These are phyloP conservation scores for Thecocarcelia acutangulata DNA, from an alignment of 2,888 invertebrate species.

Conservation along the genomic window DNA sequence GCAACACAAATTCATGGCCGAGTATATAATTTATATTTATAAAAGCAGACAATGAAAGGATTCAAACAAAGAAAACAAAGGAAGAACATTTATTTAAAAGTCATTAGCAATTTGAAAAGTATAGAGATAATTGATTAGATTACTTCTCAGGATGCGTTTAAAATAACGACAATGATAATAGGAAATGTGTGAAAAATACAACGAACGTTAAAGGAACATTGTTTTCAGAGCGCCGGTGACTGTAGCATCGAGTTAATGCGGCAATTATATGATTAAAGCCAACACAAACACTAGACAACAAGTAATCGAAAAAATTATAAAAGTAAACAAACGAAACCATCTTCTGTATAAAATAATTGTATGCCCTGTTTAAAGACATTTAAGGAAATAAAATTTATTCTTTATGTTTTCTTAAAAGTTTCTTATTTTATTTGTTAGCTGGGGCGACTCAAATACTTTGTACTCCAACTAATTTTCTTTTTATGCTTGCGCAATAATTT, in stretches of 20 bases:
- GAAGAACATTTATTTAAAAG: constrained; percentile 52
- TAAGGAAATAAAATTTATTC: too few relatives aligned
- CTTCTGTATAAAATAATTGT: too few relatives aligned
- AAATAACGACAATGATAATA: constrained; percentile 23
- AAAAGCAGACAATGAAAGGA: constrained; percentile 5
- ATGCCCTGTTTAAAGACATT: too few relatives aligned
- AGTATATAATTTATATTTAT: constrained; percentile 8
- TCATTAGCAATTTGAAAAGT: constrained; percentile 62
- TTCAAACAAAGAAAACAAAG: constrained; percentile 16
- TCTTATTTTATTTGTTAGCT: too few relatives aligned
- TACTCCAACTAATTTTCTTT: too few relatives aligned
- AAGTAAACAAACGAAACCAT: too few relatives aligned
- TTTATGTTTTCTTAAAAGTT: too few relatives aligned
- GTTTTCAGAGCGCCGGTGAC: not conserved
- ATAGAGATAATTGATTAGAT: constrained; percentile 64
- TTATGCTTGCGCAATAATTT: too few relatives aligned
- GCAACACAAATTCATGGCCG: not conserved
- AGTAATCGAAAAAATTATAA: not conserved
- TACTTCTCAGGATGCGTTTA: constrained; percentile 47
- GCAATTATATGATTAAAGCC: constrained; percentile 26
- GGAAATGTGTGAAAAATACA: constrained; percentile 1
- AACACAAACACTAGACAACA: constrained; percentile 13
- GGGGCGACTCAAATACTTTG: too few relatives aligned
- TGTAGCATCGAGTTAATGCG: not conserved
- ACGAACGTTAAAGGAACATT: not conserved